Evolutionary conservation across 2,113 vertebrate species (phyloP).

Genomic region (Pomatorhinus ruficollis): DNA sequence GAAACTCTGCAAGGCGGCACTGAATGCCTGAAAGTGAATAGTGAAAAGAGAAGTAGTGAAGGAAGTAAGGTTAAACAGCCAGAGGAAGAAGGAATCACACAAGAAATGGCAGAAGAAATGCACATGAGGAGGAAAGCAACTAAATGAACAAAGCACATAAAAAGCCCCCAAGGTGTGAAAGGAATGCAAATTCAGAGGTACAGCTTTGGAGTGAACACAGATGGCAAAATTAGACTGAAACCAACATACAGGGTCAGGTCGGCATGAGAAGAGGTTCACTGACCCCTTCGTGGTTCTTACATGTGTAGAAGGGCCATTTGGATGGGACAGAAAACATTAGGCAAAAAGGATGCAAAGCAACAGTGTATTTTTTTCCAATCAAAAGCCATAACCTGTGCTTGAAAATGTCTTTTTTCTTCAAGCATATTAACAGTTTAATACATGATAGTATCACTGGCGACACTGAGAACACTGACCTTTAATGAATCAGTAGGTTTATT

Average conservation of each 20-base stretch:
- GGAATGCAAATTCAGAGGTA: not conserved
- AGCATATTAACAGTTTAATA: not conserved
- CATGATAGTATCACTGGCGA: not conserved
- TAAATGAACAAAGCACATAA: not conserved
- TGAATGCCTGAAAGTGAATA: not conserved
- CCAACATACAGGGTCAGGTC: not conserved
- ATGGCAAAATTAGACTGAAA: not conserved
- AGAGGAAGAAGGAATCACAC: not conserved
- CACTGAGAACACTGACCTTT: not conserved
- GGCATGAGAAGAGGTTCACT: not conserved
- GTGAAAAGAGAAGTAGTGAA: not conserved
- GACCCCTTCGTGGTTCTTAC: not conserved
- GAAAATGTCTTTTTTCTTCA: not conserved
- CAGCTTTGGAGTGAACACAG: not conserved
- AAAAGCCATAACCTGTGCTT: not conserved
- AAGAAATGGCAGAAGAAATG: not conserved
- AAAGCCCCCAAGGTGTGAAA: not conserved
- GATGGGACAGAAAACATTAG: not conserved
- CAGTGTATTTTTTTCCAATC: not conserved
- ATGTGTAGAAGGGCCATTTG: not conserved
- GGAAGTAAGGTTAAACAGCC: not conserved
- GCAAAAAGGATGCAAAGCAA: not conserved
- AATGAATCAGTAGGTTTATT: slow-evolving; percentile 11
- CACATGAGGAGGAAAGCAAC: fast-evolving
- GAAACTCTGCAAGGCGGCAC: not conserved